These are phyloP conservation scores for Cryptoprocta ferox DNA, from an alignment of 2,797 vertebrate species.

Conservation along the genomic window DNA sequence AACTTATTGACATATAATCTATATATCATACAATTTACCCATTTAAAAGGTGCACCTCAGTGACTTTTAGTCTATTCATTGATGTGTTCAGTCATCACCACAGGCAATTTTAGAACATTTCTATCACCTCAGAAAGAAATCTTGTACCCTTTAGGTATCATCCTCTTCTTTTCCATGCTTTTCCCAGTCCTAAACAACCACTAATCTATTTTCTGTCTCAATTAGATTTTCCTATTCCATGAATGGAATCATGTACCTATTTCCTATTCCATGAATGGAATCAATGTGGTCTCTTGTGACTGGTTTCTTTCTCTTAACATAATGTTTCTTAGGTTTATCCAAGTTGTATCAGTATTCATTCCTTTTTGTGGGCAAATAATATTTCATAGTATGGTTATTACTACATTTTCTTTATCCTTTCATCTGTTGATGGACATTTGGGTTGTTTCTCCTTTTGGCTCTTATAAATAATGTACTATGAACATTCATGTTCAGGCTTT, in stretches of 20 bases:
- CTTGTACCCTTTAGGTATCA: not conserved
- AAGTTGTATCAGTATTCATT: not conserved
- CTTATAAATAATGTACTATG: not conserved
- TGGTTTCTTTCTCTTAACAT: not conserved
- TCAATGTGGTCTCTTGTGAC: not conserved
- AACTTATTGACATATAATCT: not conserved
- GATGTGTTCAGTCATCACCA: not conserved
- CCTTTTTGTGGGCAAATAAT: not conserved
- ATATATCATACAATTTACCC: not conserved
- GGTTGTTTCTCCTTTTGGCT: not conserved
- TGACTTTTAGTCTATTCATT: constrained; percentile 16
- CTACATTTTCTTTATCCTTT: not conserved
- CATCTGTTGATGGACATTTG: not conserved
- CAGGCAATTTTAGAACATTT: not conserved
- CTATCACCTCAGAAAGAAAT: not conserved
- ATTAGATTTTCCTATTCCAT: not conserved
- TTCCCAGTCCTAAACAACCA: not conserved
- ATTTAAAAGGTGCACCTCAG: not conserved
- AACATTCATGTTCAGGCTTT: not conserved
- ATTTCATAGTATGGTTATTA: not conserved
- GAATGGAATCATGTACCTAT: constrained; percentile 37
- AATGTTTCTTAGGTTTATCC: not conserved
- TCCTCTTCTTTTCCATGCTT: not conserved
- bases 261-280: not conserved
- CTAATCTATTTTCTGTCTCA: not conserved